Percentiles rank a stretch among this genome's conserved stretches.
phyloP scores from a whole-genome alignment of 1,140 invertebrate species.

The Aradophagus sp. region DNA sequence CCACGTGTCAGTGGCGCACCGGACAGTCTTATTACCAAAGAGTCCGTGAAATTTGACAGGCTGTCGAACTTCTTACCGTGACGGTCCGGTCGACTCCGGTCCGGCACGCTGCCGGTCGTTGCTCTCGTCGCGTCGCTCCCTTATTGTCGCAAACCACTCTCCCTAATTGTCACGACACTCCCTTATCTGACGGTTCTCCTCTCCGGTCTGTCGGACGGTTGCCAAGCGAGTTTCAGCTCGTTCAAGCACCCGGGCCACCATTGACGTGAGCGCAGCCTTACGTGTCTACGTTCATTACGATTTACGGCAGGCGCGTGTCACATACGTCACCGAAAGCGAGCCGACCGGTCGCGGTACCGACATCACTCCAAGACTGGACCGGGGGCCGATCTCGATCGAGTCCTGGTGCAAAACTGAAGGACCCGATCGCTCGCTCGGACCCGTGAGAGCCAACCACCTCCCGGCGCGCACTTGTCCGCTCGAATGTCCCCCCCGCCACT shows the following conservation, averaged over 20 bases:
- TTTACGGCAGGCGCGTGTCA: slow-evolving; percentile 2
- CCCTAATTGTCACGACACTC: slow-evolving; percentile 6
- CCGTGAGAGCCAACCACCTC: slow-evolving; percentile 32
- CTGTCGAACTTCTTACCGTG: slow-evolving; percentile 20
- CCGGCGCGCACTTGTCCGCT: slow-evolving; percentile 18
- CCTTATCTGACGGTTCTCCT: slow-evolving; percentile 1
- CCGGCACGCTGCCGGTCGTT: slow-evolving; percentile 35
- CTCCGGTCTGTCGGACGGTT: neutral
- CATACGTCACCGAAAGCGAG: slow-evolving; percentile 15
- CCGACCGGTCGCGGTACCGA: no score
- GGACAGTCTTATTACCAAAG: no score
- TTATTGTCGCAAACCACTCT: slow-evolving; percentile 1
- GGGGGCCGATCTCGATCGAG: slow-evolving; percentile 31
- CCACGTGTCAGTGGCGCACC: no score
- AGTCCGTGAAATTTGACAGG: no score
- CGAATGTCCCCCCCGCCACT: slow-evolving; percentile 5
- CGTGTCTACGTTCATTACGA: slow-evolving; percentile 8
- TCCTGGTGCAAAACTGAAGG: slow-evolving; percentile 59
- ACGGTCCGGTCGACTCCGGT: slow-evolving; percentile 30
- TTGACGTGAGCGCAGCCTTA: neutral
- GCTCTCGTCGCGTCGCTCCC: slow-evolving; percentile 4
- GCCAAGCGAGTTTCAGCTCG: no score
- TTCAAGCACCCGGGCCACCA: no score
- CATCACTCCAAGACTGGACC: no score
- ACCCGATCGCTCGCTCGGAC: slow-evolving; percentile 28